A percentile compares a stretch with the other conserved stretches of the same genome.
Conservation (phyloP, 2,797 vertebrate genomes). For the Gymnopithys bicolor region DNA sequence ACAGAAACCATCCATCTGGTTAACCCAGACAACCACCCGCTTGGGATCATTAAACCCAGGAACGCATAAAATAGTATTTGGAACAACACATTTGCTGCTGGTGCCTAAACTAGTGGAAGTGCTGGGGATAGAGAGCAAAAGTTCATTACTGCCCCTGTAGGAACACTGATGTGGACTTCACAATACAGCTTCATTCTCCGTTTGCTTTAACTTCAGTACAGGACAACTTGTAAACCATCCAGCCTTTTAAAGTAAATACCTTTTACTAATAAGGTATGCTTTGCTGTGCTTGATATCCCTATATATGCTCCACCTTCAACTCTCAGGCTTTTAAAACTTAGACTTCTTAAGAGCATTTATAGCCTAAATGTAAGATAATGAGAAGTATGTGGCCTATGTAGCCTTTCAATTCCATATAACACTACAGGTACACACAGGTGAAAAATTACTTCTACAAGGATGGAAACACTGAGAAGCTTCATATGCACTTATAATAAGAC, state of each 20-base stretch:
- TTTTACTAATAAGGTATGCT: background rate
- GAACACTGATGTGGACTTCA: background rate
- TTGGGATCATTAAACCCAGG: background rate
- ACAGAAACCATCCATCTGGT: background rate
- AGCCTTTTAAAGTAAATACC: background rate
- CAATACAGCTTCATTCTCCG: background rate
- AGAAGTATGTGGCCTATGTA: background rate
- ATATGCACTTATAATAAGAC: background rate
- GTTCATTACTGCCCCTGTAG: background rate
- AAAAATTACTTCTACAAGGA: background rate
- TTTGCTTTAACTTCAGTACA: background rate
- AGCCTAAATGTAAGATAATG: background rate
- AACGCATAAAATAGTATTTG: background rate
- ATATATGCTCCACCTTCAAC: background rate
- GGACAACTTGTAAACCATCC: background rate
- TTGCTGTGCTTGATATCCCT: background rate
- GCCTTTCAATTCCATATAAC: background rate
- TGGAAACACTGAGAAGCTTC: background rate
- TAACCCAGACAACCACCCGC: background rate
- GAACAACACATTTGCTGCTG: background rate
- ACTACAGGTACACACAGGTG: background rate
- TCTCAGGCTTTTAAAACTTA: background rate
- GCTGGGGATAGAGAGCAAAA: background rate
- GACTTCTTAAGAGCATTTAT: background rate
- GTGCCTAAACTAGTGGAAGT: background rate